Evolutionary conservation across 2,888 invertebrate genomes (phyloP), one percentile per base, ranked within the genome.

Genomic region (Rhagophthalmus giganteus): DNA sequence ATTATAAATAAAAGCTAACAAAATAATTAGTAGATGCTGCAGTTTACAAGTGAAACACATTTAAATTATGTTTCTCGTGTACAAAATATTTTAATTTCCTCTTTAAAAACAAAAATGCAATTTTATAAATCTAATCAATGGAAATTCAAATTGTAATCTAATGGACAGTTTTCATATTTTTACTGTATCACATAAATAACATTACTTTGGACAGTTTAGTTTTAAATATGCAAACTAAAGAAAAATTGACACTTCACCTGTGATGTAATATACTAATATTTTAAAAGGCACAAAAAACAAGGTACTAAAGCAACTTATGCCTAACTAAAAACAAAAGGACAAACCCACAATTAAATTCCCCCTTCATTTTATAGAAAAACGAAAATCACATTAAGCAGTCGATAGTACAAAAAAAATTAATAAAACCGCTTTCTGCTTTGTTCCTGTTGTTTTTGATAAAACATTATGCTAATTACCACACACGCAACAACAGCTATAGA

Each of bases 381-480:
- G 10, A 20, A 34, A 34, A 15, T n/a, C 8, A 2, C n/a, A 16
- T 31, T 14, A 33, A 31, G 8, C 3, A 12, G 9, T 30, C 7
- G 30, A 34, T n/a, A n/a, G n/a, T n/a, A n/a, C n/a, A n/a, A n/a
- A n/a, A n/a, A n/a, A n/a, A 31, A 28, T 75, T 75, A 88, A 69
- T 88, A 86, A 76, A 94, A 88, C 65, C 95, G 82, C 76, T 97
- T 97, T 65, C 93, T 82, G 51, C 87, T 87, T 59, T 90, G 87
- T 70, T 94, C 92, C 70, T 92, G 90, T 52, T 89, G 86, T 70
- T 95, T 95, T 72, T 94, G 93, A 73, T 95, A 95, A 73, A 92
- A 88, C 81, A 95, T 89, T 54, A 96, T 88, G 15, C 90, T 94
- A 42, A 95, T 83, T 2, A 95, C 89, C 0, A 90, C 87, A 55